Evolutionary conservation across 30 jellyfish, hydroid and myxozoan species (phyloP), one percentile per base, ranked within the genome.

Genomic region (Kudoa iwatai): DNA sequence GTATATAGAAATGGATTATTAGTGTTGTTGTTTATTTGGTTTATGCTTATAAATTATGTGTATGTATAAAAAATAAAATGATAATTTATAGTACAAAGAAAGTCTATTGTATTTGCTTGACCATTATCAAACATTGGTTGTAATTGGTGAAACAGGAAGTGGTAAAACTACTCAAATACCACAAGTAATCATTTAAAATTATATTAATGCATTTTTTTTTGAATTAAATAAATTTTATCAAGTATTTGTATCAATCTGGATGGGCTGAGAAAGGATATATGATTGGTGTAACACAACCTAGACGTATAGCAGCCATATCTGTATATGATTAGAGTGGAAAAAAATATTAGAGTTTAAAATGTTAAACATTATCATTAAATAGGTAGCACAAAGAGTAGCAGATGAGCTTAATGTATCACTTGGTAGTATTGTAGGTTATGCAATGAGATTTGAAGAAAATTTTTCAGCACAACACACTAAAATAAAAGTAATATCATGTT

Each of bases 101-200:
- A n/a, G n/a, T n/a, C n/a, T 64, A 23, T 44, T 81, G 15, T 62
- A 81, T 47, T 52, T 64, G 11, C 35, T 81, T 24, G 88, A 81
- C 34, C 51, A 64, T 19, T 81, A 42, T 42, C 99, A 81, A 41
- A 64, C 99, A 1, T 45, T 62, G 23, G 68, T 81, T 0, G 55
- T 81, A 33, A 82, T 83, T 39, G 99, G 89, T 3, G 83, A 84
- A 42, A 81, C 99, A 21, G 99, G 99, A 4, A 62, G 88, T 19
- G 99, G 99, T 14, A 81, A 81, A 36, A 51, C 99, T 2, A 81
- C 99, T 3, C 99, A 81, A 54, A 45, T 53, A 11, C 68, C 68
- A 32, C 68, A 53, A 54, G 68, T 53, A 21, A 32, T 40, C 17
- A 24, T 36, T 24, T 50, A n/a, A n/a, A n/a, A n/a, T n/a, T n/a